Percentiles rank a stretch among this genome's conserved stretches.
phyloP scores from a whole-genome alignment of 2,888 invertebrate species.

The Lithophane leautieri region DNA sequence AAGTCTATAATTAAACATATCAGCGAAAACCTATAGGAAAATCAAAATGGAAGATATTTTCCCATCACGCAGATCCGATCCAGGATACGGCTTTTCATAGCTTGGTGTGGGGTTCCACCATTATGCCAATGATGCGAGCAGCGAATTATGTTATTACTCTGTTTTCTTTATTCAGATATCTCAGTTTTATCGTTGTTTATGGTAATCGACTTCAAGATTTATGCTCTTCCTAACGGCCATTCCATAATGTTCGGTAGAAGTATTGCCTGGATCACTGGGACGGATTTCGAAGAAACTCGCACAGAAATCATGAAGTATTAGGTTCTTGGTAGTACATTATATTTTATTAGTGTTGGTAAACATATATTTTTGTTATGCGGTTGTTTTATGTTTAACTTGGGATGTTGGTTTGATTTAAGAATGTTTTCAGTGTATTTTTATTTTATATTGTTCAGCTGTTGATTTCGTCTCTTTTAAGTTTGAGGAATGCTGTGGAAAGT shows the following conservation, averaged over 20 bases:
- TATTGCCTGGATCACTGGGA: slow-evolving; percentile 48
- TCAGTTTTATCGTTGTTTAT: slow-evolving; percentile 60
- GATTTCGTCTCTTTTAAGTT: background rate
- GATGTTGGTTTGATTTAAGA: slow-evolving; percentile 8
- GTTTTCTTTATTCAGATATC: slow-evolving; percentile 61
- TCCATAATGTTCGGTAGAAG: slow-evolving; percentile 50
- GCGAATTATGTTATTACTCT: slow-evolving; percentile 57
- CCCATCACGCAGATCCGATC: background rate
- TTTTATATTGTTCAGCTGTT: background rate
- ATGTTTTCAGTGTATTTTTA: background rate
- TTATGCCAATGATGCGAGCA: slow-evolving; percentile 43
- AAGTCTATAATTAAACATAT: background rate
- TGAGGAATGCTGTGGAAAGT: background rate
- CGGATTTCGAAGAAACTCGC: slow-evolving; percentile 36
- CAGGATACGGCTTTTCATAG: background rate
- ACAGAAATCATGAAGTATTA: slow-evolving; percentile 47
- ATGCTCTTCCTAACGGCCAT: slow-evolving; percentile 43
- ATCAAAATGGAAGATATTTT: background rate
- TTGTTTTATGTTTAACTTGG: slow-evolving; percentile 19
- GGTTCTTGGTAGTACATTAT: slow-evolving; percentile 17
- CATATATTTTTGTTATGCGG: slow-evolving; percentile 31
- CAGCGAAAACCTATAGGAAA: slow-evolving; percentile 14
- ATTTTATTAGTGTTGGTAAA: slow-evolving; percentile 32
- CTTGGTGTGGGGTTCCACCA: slow-evolving; percentile 22
- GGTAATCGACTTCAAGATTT: slow-evolving; percentile 62